These are phyloP conservation scores for Odontomachus brunneus DNA, from an alignment of 1,140 invertebrate species.

Conservation along the genomic window DNA sequence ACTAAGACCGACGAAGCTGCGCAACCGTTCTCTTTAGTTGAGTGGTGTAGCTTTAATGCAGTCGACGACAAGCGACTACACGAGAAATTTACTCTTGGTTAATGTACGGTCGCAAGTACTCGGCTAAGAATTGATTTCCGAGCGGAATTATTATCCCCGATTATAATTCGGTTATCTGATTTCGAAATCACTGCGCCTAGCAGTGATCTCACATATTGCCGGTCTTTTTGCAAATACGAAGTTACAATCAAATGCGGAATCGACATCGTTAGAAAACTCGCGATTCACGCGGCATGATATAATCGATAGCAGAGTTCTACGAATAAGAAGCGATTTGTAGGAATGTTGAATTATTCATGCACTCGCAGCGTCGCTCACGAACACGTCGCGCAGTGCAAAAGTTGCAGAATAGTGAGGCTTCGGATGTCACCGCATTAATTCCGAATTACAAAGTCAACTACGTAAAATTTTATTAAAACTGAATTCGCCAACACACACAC, in stretches of 20 bases:
- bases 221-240: neutral
- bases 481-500: no score
- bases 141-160: no score
- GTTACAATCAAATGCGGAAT: constrained; percentile 12
- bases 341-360: constrained; percentile 52
- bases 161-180: no score
- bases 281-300: constrained; percentile 2
- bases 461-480: constrained; percentile 48
- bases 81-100: no score
- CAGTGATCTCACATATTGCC: no score
- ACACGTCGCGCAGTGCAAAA: constrained; percentile 25
- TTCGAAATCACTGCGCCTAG: no score
- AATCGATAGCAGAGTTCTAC: constrained; percentile 48
- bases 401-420: constrained; percentile 19
- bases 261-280: neutral
- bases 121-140: no score
- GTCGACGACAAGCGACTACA: no score
- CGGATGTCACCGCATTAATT: constrained; percentile 56
- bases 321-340: constrained; percentile 48
- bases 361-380: constrained; percentile 4
- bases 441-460: constrained; percentile 37
- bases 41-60: no score
- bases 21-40: no score
- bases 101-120: no score
- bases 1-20: no score